These are phyloP conservation scores for Lithophane socia DNA, from an alignment of 2,888 invertebrate genomes.

Conservation along the genomic window DNA sequence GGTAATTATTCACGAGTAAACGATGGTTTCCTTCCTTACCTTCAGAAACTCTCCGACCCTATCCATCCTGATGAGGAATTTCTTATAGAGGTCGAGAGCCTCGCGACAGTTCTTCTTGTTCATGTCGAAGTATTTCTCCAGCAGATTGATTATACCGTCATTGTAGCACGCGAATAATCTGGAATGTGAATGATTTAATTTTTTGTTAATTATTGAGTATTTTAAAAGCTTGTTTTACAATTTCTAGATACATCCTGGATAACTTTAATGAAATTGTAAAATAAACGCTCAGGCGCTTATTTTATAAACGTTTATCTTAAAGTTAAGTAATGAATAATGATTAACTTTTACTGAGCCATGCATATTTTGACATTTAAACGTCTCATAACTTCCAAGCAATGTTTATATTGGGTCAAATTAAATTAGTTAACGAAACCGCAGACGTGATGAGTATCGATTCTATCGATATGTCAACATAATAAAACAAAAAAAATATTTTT, in stretches of 20 bases:
- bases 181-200: constrained; percentile 42
- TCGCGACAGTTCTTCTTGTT: constrained; percentile 99
- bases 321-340: neutral
- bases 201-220: neutral
- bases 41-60: constrained; percentile 99
- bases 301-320: neutral
- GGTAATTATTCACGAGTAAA: neutral
- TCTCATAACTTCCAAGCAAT: too few relatives aligned
- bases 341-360: too few relatives aligned
- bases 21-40: constrained; percentile 89
- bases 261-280: neutral
- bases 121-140: constrained; percentile 99
- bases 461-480: too few relatives aligned
- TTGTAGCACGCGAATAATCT: constrained; percentile 99
- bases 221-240: too few relatives aligned
- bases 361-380: too few relatives aligned
- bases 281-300: neutral
- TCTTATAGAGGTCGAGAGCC: constrained; percentile 99
- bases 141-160: constrained; percentile 99
- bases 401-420: too few relatives aligned
- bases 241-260: neutral
- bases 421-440: too few relatives aligned
- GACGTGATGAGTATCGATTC: too few relatives aligned
- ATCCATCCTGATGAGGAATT: constrained; percentile 99
- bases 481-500: too few relatives aligned